Evolutionary conservation across 2,888 invertebrate species (phyloP).

Genomic region (Andricus curvator): DNA sequence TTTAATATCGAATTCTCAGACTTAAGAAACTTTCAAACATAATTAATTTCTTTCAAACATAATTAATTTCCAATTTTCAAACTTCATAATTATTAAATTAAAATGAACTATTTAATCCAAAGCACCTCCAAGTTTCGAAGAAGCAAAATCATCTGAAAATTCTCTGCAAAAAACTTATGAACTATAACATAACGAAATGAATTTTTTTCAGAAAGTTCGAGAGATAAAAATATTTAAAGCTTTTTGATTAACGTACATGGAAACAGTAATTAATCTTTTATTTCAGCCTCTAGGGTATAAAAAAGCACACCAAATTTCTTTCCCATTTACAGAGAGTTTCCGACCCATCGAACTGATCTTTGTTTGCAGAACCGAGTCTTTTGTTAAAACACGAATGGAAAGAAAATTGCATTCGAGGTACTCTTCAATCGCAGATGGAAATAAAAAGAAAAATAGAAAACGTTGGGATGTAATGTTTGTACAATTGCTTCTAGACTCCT

Average conservation of each 20-base stretch:
- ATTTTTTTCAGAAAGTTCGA: not conserved
- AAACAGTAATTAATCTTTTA: constrained; percentile 5
- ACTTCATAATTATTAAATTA: no score
- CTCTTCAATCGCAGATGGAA: constrained; percentile 22
- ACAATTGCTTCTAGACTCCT: constrained; percentile 26
- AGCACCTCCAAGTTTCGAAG: not conserved
- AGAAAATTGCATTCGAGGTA: constrained; percentile 25
- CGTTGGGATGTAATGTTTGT: constrained; percentile 23
- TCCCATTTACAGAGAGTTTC: constrained; percentile 13
- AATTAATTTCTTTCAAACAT: no score
- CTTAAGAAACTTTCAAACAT: no score
- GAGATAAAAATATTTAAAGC: not conserved
- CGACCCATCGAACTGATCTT: constrained; percentile 10
- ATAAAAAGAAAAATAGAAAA: constrained; percentile 12
- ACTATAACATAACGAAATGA: no score
- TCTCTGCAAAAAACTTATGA: not conserved
- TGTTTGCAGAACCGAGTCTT: constrained; percentile 20
- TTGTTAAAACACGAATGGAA: constrained; percentile 33
- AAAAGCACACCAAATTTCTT: constrained; percentile 9
- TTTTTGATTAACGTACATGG: not conserved
- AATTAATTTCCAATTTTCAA: no score
- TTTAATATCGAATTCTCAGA: no score
- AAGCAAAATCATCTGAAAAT: not conserved
- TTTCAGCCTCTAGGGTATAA: not conserved
- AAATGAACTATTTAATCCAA: no score